Conservation (phyloP, 2,113 vertebrate genomes). For the Archilochus colubris region DNA sequence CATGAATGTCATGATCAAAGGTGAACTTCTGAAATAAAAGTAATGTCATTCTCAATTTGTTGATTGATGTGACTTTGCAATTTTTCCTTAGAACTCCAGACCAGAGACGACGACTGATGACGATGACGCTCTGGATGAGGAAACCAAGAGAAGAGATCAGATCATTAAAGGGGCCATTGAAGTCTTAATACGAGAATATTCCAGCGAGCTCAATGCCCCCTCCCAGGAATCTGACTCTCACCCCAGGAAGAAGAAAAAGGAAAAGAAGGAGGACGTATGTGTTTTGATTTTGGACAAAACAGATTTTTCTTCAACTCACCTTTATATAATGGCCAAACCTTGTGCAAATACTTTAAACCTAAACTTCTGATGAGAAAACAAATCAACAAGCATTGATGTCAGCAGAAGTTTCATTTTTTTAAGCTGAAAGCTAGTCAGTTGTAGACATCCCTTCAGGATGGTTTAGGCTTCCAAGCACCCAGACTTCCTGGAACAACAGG, state of each 20-base stretch:
- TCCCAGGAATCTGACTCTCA: slow-evolving; percentile 94
- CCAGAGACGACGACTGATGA: slow-evolving; percentile 86
- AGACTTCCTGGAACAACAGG: slow-evolving; percentile 59
- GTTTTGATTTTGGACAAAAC: slow-evolving; percentile 79
- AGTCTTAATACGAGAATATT: slow-evolving; percentile 94
- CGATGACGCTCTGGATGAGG: slow-evolving; percentile 96
- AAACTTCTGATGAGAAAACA: slow-evolving; percentile 65
- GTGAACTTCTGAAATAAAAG: slow-evolving; percentile 1
- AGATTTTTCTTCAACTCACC: slow-evolving; percentile 72
- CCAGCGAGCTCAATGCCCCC: slow-evolving; percentile 94
- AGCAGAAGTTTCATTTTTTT: slow-evolving; percentile 50
- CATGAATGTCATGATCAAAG: background rate
- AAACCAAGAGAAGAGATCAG: slow-evolving; percentile 94
- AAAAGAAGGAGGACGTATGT: slow-evolving; percentile 97
- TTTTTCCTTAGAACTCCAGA: slow-evolving; percentile 79
- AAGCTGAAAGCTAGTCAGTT: slow-evolving; percentile 66
- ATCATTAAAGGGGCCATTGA: slow-evolving; percentile 95
- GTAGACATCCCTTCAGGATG: slow-evolving; percentile 49
- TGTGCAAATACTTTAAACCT: slow-evolving; percentile 60
- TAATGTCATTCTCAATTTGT: background rate
- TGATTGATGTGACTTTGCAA: slow-evolving; percentile 42
- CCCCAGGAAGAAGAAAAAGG: slow-evolving; percentile 94
- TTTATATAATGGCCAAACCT: slow-evolving; percentile 72
- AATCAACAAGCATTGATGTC: slow-evolving; percentile 62
- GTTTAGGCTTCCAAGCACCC: slow-evolving; percentile 46